phyloP scores from a whole-genome alignment of 2,888 invertebrate species.

The Saturnia japonica region DNA sequence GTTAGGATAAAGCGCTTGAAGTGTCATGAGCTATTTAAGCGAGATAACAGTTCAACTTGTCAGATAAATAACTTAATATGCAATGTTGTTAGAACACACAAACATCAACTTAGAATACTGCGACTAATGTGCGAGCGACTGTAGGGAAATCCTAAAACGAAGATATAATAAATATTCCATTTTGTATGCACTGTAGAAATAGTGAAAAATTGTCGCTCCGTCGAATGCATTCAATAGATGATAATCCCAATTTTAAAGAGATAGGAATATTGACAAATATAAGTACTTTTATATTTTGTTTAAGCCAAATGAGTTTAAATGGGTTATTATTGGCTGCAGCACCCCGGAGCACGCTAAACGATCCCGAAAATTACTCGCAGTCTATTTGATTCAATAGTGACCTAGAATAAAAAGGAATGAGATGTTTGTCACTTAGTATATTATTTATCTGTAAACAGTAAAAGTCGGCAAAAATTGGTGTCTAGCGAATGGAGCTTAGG shows the following conservation, averaged over 20 bases:
- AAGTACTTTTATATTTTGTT: slow-evolving; percentile 8
- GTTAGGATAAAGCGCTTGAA: not conserved
- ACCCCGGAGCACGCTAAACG: slow-evolving; percentile 71
- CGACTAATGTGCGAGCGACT: not conserved
- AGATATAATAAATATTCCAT: not conserved
- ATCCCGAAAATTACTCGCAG: slow-evolving; percentile 75
- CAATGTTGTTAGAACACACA: not conserved
- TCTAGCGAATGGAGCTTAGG: slow-evolving; percentile 37
- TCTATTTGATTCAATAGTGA: slow-evolving; percentile 77
- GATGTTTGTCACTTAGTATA: slow-evolving; percentile 74
- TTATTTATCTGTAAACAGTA: slow-evolving; percentile 64
- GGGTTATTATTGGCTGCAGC: slow-evolving; percentile 58
- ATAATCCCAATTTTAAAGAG: not conserved
- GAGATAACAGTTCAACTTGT: not conserved
- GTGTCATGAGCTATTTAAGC: not conserved
- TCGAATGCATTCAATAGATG: too few species aligned
- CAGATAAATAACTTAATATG: not conserved
- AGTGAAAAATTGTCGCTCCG: not conserved
- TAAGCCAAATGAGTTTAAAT: slow-evolving; percentile 49
- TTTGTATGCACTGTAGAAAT: not conserved
- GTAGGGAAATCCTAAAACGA: not conserved
- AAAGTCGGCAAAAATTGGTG: slow-evolving; percentile 46
- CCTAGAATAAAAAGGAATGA: slow-evolving; percentile 69
- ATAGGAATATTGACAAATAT: not conserved
- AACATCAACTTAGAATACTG: not conserved